phyloP scores from a whole-genome alignment of 2,888 invertebrate species.

The Lepeophtheirus nordmannii region DNA sequence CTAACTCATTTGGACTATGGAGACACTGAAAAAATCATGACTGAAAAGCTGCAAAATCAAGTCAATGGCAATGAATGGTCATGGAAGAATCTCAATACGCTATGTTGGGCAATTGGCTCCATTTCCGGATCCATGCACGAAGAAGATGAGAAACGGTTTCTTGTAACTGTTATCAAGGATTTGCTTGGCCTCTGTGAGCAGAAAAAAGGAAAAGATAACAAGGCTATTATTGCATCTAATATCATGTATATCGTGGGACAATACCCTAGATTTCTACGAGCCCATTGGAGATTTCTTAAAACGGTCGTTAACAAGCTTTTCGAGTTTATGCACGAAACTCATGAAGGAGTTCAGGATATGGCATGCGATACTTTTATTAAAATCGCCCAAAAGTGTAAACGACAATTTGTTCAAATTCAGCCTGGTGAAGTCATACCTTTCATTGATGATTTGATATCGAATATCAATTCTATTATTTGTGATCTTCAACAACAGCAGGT shows the following conservation, averaged over 20 bases:
- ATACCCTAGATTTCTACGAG: conserved; percentile 84
- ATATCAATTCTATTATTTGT: conserved; percentile 93
- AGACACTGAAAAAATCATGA: conserved; percentile 98
- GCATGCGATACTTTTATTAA: conserved; percentile 99
- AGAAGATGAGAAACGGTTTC: conserved; percentile 95
- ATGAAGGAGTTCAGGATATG: conserved; percentile 53
- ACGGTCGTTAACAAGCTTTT: conserved; percentile 99
- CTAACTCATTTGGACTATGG: conserved; percentile 94
- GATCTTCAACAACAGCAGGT: conserved; percentile 96
- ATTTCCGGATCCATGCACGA: conserved; percentile 98
- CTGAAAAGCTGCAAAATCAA: conserved; percentile 91
- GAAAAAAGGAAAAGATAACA: conserved; percentile 97
- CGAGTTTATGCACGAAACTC: conserved; percentile 84
- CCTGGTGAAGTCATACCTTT: conserved; percentile 92
- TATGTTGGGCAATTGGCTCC: conserved; percentile 99
- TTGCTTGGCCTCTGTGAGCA: conserved; percentile 91
- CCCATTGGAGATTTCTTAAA: conserved; percentile 99
- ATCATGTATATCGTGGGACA: conserved; percentile 99
- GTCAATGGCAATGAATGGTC: conserved; percentile 98
- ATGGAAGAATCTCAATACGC: conserved; percentile 97
- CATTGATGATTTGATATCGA: conserved; percentile 91
- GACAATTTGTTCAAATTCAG: conserved; percentile 71
- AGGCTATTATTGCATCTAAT: conserved; percentile 98
- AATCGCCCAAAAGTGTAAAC: conserved; percentile 91
- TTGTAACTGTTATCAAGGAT: conserved; percentile 97